Evolutionary conservation across 2,113 vertebrate species (phyloP), one percentile per base, ranked within the genome.

Genomic region (Austrofundulus limnaeus): DNA sequence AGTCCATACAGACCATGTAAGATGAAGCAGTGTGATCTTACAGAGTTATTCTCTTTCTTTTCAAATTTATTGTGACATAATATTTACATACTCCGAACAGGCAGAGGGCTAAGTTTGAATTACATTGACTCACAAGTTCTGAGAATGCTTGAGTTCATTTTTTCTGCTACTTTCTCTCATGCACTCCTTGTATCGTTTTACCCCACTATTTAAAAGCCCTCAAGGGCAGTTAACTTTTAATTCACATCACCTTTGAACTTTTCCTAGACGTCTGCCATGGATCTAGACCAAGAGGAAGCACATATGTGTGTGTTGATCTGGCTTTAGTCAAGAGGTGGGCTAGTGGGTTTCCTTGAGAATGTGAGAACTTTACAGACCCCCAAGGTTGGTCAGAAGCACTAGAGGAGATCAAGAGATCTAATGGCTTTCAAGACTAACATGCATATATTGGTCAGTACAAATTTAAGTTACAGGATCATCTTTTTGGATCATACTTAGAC

Each of bases 331-430:
- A 70, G 38, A 61, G 61, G 77, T 2, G 39, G 43, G 51, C 51
- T 8, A 34, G 48, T 58, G 61, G 25, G 63, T 77, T 82, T 86
- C 66, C 83, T 77, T 71, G 62, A 86, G 82, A 85, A 89, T 41
- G 85, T 89, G 85, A 89, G 86, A 90, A 91, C 77, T 90, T 89
- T 89, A 91, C 84, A 88, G 86, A 87, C 66, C 56, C 65, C 78
- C 77, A 77, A 85, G 88, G 87, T 87, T 75, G 53, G 85, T 80
- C 77, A 75, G 79, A 60, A 66, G 71, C 70, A n/a, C 58, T 67
- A 61, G 68, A 76, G 53, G 61, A 73, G 61, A 80, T 77, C 71
- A 62, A 59, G 64, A 72, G 65, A 66, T 69, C 53, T 63, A 54
- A 81, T 59, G 52, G 50, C 67, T 68, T 9, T 39, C 47, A 47